Base-by-base conservation (phyloP, 2,113 vertebrate species). In the Thunnus maccoyii region DNA sequence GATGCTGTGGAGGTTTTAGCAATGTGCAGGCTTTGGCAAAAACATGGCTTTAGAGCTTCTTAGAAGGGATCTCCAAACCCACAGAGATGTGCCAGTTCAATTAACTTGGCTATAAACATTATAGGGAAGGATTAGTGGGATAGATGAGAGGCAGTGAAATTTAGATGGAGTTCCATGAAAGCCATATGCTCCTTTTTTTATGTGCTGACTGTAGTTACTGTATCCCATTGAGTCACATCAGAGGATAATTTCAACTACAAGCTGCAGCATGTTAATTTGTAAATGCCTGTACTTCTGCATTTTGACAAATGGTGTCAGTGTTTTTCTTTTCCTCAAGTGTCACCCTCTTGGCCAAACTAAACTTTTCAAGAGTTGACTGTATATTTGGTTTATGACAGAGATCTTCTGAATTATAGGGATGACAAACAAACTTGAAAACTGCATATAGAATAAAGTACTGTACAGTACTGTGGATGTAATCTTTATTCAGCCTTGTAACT, bases 261-360 rank as follows among this genome's bases (percentile, higher is more conserved):
- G 20, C 48, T 61, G 60, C 0, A 36, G 25, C 47, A 58, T 41
- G 6, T 32, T 1, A 14, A 7, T 66, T 60, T 67, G 62, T 50
- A 58, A 71, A 47, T 41, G 44, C 48, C 15, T 91, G 91, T 80
- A 91, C 88, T 90, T 92, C 89, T 80, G 51, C 58, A 22, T 73
- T 86, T 80, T 86, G 84, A 88, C 90, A 85, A 91, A 67, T 71
- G 90, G 90, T 90, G 90, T 91, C 88, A 91, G 81, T 92, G 80
- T 92, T 90, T 83, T 89, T 77, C 86, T 82, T 75, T 79, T 30
- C 41, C 47, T 70, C 25, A 54, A 36, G 48, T 51, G 55, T 80
- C 68, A 76, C 47, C 11, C 16, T 44, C 11, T 48, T 67, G 30
- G 22, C 4, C 51, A 57, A 61, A 25, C 20, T 11, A 32, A 32